Evolutionary conservation across 2,888 invertebrate species (phyloP).

Genomic region (Lithophane semibrunnea): DNA sequence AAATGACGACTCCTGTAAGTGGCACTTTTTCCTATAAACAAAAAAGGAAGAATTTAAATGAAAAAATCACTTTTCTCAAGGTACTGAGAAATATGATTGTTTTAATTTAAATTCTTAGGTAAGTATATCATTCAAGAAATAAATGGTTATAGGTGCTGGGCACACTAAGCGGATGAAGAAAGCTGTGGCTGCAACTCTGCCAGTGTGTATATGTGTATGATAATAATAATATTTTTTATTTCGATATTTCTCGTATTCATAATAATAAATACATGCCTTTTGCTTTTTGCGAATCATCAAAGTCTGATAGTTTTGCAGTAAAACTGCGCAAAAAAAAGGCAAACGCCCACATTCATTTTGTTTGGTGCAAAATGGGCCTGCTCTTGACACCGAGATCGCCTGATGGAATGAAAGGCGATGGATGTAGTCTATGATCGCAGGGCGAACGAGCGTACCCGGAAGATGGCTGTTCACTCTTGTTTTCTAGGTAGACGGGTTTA

Average conservation of each 20-base stretch:
- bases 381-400: too few species aligned
- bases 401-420: too few species aligned
- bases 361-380: too few species aligned
- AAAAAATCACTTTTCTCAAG: neutral
- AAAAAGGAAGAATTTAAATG: neutral
- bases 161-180: constrained; percentile 23
- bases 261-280: neutral
- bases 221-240: neutral
- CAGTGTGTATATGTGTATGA: too few species aligned
- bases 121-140: neutral
- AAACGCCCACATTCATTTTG: too few species aligned
- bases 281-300: neutral
- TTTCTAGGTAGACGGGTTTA: too few species aligned
- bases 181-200: neutral
- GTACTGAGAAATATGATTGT: too few species aligned
- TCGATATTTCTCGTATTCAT: neutral
- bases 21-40: constrained; percentile 83
- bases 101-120: too few species aligned
- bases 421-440: too few species aligned
- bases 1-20: constrained; percentile 84
- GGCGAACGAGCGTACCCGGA: too few species aligned
- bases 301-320: neutral
- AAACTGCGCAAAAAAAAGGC: neutral
- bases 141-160: neutral
- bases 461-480: too few species aligned